Conservation (phyloP, 2,797 vertebrate genomes). For the Galaxias olidus region DNA sequence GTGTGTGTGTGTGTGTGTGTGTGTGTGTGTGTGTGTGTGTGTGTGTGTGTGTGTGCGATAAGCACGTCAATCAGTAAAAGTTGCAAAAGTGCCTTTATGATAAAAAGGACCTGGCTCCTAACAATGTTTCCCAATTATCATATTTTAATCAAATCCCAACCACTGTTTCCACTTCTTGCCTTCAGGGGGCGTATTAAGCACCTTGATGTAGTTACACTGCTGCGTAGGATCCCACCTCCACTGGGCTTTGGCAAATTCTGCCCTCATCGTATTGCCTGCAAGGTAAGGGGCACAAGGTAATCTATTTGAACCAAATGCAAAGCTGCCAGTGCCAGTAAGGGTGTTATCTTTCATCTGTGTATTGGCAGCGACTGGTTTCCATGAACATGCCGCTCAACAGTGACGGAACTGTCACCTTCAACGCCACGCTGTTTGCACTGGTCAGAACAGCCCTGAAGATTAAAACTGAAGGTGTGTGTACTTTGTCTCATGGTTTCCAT, state of each 20-base stretch:
- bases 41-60: background rate
- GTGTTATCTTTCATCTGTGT: conserved; percentile 1
- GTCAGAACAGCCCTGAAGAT: conserved; percentile 94
- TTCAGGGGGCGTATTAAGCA: conserved; percentile 91
- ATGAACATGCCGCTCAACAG: conserved; percentile 98
- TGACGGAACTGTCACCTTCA: conserved; percentile 93
- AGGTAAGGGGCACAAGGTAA: conserved; percentile 71
- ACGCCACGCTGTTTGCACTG: conserved; percentile 90
- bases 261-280: conserved; percentile 91
- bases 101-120: too few relatives aligned
- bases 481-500: background rate
- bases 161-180: conserved; percentile 10
- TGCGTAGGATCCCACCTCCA: conserved; percentile 91
- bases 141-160: too few relatives aligned
- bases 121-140: too few relatives aligned
- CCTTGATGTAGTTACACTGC: conserved; percentile 90
- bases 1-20: background rate
- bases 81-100: too few relatives aligned
- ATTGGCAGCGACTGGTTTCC: conserved; percentile 84
- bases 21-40: background rate
- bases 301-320: background rate
- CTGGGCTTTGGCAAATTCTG: conserved; percentile 95
- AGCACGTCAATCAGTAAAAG: too few relatives aligned
- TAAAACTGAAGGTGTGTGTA: conserved; percentile 88
- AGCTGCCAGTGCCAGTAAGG: background rate